Evolutionary conservation across 1,140 invertebrate genomes (phyloP).

Genomic region (Hylyphantes graminicola): DNA sequence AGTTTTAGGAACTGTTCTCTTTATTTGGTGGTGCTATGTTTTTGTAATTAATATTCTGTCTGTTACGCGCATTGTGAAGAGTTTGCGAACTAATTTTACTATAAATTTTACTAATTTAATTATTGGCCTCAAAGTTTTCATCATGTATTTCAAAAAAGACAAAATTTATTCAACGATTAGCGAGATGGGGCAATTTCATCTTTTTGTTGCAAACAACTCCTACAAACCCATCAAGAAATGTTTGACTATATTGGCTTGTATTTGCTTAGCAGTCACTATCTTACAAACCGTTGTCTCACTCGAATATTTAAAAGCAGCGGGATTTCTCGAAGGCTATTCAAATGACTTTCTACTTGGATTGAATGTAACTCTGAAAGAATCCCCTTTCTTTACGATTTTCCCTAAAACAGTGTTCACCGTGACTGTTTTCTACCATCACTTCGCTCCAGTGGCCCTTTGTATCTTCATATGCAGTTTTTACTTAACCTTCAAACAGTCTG

Average conservation of each 20-base stretch:
- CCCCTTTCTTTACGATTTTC: background rate
- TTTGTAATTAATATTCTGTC: background rate
- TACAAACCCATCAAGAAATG: slow-evolving; percentile 5
- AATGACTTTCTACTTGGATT: slow-evolving; percentile 4
- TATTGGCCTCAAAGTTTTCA: slow-evolving; percentile 17
- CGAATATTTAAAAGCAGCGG: slow-evolving; percentile 25
- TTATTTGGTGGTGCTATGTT: slow-evolving; percentile 18
- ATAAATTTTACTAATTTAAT: slow-evolving; percentile 20
- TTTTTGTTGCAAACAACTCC: background rate
- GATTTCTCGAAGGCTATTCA: background rate
- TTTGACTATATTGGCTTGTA: background rate
- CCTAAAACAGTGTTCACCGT: background rate
- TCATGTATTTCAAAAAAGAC: background rate
- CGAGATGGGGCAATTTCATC: slow-evolving; percentile 7
- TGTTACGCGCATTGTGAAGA: background rate
- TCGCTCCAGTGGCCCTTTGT: background rate
- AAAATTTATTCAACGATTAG: slow-evolving; percentile 3
- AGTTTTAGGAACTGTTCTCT: background rate
- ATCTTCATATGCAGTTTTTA: slow-evolving; percentile 31
- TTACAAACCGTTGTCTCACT: background rate
- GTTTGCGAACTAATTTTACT: slow-evolving; percentile 7
- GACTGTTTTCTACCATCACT: slow-evolving; percentile 41
- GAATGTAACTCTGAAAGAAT: slow-evolving; percentile 1
- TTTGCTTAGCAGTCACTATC: background rate
- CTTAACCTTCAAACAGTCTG: slow-evolving; percentile 18